A percentile compares a stretch with the other conserved stretches of the same genome.
Evolutionary conservation across 2,797 vertebrate genomes (phyloP).

Genomic region (Sphenodon punctatus): DNA sequence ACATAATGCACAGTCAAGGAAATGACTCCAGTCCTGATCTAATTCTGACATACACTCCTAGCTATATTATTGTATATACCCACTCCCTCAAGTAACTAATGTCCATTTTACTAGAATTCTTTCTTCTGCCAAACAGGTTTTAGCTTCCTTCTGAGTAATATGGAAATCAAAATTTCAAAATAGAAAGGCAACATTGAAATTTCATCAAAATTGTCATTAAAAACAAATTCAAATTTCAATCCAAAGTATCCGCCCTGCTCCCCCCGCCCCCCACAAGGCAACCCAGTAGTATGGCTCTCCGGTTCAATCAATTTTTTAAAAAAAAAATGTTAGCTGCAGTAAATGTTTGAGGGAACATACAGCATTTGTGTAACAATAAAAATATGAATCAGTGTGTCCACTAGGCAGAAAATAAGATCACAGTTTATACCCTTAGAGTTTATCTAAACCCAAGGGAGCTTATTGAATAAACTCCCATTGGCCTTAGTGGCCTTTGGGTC

Average conservation of each 20-base stretch:
- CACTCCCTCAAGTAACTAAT: fast-evolving
- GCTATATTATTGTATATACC: neutral
- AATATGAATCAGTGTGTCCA: neutral
- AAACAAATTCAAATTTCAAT: too few relatives aligned
- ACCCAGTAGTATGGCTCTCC: too few relatives aligned
- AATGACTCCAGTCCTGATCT: fast-evolving
- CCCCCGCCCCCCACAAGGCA: too few relatives aligned
- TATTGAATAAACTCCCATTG: neutral
- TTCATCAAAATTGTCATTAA: too few relatives aligned
- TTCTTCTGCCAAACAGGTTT: neutral
- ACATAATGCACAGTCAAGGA: neutral
- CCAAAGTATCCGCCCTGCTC: too few relatives aligned
- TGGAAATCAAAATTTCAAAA: too few relatives aligned
- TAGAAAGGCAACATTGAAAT: too few relatives aligned
- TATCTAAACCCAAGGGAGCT: neutral
- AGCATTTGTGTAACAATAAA: neutral
- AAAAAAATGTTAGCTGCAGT: neutral
- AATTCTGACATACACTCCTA: too few relatives aligned
- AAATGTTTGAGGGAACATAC: neutral
- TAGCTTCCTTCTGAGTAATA: too few relatives aligned
- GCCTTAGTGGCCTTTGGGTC: neutral
- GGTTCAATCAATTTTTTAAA: too few relatives aligned
- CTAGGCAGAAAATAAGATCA: neutral
- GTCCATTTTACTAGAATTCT: fast-evolving
- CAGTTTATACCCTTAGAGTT: neutral